Base-by-base conservation (phyloP, 92 coral and sea anemone genomes). In the Porites rus region DNA sequence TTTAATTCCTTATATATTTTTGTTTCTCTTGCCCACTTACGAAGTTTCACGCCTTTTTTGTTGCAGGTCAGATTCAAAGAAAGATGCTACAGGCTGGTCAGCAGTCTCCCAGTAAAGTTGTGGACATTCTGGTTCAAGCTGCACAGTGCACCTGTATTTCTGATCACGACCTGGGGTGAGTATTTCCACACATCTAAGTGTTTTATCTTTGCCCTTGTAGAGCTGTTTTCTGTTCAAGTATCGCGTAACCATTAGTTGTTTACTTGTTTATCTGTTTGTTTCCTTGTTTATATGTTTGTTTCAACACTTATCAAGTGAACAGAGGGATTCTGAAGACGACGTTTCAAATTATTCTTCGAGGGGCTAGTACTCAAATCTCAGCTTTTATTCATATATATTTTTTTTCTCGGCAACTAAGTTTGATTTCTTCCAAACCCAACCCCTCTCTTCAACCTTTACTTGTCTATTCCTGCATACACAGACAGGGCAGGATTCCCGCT, bases 121-220 rank as follows among this genome's bases (percentile, higher is more conserved):
- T 91, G 22, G 78, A 80, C 71, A 86, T 98, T 21, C 82, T 93
- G 2, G 75, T 90, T 1, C 94, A 92, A 73, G 93, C 98, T 18
- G 91, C 93, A 1, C 92, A 69, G 87, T 83, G 87, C 64, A 91
- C 94, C 3, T 93, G 83, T 84, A 28, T 75, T 20, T 92, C 98
- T 81, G 98, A 97, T 75, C 99, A 97, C 84, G 94, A 97, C 58
- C 88, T 97, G 31, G 94, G 98, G 98, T 96, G 71, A 91, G 91
- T 50, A 13, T 8, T 25, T 4, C 61, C 77, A 5, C 10, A n/a
- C 6, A 21, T 56, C 21, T 1, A 21, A 10, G 16, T 31, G 72
- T 24, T 51, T 13, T 25, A 1, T 73, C 61, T 14, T 50, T 17
- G 52, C 10, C 1, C 11, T 72, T 5, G 52, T 72, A 13, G 52